Conservation (phyloP, 2,888 invertebrate genomes). For the Timandra comae region DNA sequence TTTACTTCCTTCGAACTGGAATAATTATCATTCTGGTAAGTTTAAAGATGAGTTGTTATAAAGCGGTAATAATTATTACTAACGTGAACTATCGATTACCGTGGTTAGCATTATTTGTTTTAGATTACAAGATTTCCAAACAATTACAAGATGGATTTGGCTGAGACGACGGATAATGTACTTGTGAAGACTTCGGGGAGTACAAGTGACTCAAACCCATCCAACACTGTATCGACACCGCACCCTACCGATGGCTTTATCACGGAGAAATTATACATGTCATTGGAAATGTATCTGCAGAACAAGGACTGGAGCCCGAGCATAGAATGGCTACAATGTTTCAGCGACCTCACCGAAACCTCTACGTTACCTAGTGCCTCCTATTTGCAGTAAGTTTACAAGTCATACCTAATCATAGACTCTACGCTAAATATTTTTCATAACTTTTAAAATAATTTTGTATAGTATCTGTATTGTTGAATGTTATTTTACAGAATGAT, state of each 20-base stretch:
- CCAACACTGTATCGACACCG: slow-evolving; percentile 62
- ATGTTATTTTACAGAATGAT: slow-evolving; percentile 80
- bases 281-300: slow-evolving; percentile 89
- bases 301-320: slow-evolving; percentile 94
- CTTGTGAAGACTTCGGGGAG: slow-evolving; percentile 82
- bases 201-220: slow-evolving; percentile 50
- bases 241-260: slow-evolving; percentile 88
- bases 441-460: background rate
- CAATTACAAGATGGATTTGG: slow-evolving; percentile 87
- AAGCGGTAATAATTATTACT: too few species aligned
- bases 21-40: slow-evolving; percentile 69
- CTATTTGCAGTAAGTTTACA: slow-evolving; percentile 89
- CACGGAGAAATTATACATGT: slow-evolving; percentile 91
- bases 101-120: slow-evolving; percentile 44
- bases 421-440: too few species aligned
- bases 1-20: slow-evolving; percentile 45
- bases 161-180: slow-evolving; percentile 92
- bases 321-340: slow-evolving; percentile 89
- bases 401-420: background rate
- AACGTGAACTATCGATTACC: slow-evolving; percentile 49
- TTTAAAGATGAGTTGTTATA: slow-evolving; percentile 5
- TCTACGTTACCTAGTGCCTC: slow-evolving; percentile 91
- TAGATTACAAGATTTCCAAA: slow-evolving; percentile 79
- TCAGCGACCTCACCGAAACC: slow-evolving; percentile 89
- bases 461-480: too few species aligned